Evolutionary conservation across 2,113 vertebrate species (phyloP), one percentile per base, ranked within the genome.

Genomic region (Lycaon pictus): DNA sequence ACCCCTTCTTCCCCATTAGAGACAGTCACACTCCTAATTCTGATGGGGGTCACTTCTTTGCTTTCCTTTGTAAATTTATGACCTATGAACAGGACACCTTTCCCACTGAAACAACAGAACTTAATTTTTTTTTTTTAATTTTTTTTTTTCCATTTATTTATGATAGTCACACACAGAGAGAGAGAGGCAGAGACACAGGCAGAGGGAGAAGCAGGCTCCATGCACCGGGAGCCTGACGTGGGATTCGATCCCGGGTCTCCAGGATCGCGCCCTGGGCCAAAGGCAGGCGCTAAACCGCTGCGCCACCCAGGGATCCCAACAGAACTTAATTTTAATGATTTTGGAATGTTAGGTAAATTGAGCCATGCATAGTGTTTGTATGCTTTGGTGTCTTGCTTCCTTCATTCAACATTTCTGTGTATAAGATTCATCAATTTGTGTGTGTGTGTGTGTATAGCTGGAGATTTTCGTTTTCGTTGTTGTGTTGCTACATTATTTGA

Each of bases 1-100:
- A 11, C 3, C n/a, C 19, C 20, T 25, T 0, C 43, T 55, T 56
- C 43, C 3, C 22, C 1, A 0, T 23, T 1, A 32, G 56, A 63
- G 2, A 67, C 8, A 1, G 20, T 27, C 17, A 8, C 12, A 32
- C 6, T 9, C 48, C 8, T 19, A 17, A 63, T 76, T 77, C 65
- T 32, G 2, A 25, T 11, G 10, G 65, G 25, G 17, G 11, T 29
- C 4, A 19, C 29, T 16, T 65, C 53, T 5, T 23, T 7, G 23
- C n/a, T 92, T 65, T 83, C 77, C 55, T 20, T 67, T 19, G 69
- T 37, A 55, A 71, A 71, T 51, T n/a, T 29, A 12, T 22, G 32
- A 20, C 37, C 58, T 25, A 2, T 2, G 35, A 62, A 25, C 19
- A 65, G 35, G 43, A 43, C 43, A 43, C 25, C 58, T 20, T 1